phyloP scores from a whole-genome alignment of 2,113 vertebrate genomes.

The Calidris pygmaea region DNA sequence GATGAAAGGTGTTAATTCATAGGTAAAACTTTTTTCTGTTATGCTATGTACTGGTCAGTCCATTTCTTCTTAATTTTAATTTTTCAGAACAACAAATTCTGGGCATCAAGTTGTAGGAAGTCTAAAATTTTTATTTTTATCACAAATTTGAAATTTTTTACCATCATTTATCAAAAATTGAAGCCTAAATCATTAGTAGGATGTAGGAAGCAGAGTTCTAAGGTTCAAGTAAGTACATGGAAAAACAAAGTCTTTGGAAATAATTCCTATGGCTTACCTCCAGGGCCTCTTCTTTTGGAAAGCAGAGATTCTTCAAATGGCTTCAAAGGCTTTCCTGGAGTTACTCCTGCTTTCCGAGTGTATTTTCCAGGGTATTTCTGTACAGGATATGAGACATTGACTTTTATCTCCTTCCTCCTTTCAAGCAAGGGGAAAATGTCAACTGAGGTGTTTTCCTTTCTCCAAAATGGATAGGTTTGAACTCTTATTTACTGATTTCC shows the following conservation, averaged over 20 bases:
- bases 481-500: background rate
- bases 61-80: background rate
- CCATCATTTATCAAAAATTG: background rate
- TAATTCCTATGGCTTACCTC: background rate
- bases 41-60: background rate
- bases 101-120: background rate
- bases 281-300: background rate
- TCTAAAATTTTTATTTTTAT: background rate
- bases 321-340: background rate
- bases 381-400: background rate
- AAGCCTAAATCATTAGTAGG: background rate
- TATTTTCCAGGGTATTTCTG: background rate
- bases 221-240: background rate
- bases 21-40: background rate
- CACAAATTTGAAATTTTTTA: background rate
- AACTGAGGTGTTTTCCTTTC: background rate
- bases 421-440: background rate
- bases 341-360: background rate
- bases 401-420: background rate
- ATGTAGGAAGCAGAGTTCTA: background rate
- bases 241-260: background rate
- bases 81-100: background rate
- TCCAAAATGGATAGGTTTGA: background rate
- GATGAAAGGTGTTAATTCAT: background rate
- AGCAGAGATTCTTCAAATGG: background rate